Evolutionary conservation across 2,113 vertebrate species (phyloP).

Genomic region (Odocoileus hemionus): DNA sequence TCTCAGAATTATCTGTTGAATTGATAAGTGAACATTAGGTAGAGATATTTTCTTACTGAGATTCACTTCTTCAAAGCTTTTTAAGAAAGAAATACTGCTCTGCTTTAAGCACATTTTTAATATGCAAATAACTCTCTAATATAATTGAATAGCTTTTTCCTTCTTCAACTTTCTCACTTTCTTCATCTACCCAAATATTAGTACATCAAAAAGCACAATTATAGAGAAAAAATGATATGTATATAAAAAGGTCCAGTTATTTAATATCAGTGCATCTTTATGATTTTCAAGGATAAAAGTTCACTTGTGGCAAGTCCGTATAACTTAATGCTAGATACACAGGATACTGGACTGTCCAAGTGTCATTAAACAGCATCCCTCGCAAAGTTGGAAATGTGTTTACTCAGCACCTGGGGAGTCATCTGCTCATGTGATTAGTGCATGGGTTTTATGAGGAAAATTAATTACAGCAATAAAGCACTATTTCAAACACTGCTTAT

Average conservation of each 20-base stretch:
- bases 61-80: background rate
- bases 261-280: background rate
- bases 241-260: background rate
- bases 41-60: background rate
- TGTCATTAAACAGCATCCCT: background rate
- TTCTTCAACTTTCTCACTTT: background rate
- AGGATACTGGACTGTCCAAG: background rate
- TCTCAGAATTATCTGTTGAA: background rate
- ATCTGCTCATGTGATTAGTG: conserved; percentile 2
- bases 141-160: background rate
- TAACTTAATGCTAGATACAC: background rate
- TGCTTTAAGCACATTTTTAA: background rate
- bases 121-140: background rate
- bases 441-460: background rate
- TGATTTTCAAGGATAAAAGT: background rate
- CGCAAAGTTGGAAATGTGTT: background rate
- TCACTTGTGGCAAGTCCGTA: background rate
- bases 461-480: conserved; percentile 24
- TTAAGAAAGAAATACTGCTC: background rate
- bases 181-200: conserved; percentile 11
- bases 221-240: background rate
- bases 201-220: background rate
- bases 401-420: background rate
- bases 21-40: background rate
- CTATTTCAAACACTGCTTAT: conserved; percentile 21